phyloP scores from a whole-genome alignment of 2,113 vertebrate species.

The Phyllostomus hastatus region DNA sequence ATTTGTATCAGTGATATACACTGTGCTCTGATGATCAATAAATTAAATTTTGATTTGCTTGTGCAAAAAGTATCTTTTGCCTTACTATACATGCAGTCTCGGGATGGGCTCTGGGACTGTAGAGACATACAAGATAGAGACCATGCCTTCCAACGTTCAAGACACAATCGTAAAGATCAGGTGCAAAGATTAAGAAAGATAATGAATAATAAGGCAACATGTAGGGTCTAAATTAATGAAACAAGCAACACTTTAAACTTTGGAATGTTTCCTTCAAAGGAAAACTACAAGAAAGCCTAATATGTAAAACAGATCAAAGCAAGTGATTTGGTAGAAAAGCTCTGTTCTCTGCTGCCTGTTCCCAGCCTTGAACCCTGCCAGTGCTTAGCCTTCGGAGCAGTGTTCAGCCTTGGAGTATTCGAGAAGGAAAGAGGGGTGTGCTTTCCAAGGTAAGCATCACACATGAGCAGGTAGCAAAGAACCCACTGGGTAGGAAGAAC shows the following conservation, averaged over 20 bases:
- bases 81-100: neutral
- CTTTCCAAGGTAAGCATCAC: constrained; percentile 4
- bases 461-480: neutral
- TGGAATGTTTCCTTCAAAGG: neutral
- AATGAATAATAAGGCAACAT: neutral
- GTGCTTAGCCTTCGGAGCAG: neutral
- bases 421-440: neutral
- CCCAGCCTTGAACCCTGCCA: neutral
- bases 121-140: neutral
- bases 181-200: neutral
- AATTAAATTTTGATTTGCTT: neutral
- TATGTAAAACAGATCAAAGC: neutral
- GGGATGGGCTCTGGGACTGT: neutral
- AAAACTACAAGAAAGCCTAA: constrained; percentile 2
- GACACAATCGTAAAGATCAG: neutral
- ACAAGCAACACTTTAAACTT: neutral
- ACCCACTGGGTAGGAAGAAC: neutral
- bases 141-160: neutral
- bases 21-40: neutral
- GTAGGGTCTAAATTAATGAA: neutral
- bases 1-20: neutral
- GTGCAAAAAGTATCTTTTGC: neutral
- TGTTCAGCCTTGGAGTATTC: neutral
- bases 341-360: neutral
- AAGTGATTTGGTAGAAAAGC: neutral